Base-by-base conservation (phyloP, 2,797 vertebrate genomes). In the Labroides dimidiatus region DNA sequence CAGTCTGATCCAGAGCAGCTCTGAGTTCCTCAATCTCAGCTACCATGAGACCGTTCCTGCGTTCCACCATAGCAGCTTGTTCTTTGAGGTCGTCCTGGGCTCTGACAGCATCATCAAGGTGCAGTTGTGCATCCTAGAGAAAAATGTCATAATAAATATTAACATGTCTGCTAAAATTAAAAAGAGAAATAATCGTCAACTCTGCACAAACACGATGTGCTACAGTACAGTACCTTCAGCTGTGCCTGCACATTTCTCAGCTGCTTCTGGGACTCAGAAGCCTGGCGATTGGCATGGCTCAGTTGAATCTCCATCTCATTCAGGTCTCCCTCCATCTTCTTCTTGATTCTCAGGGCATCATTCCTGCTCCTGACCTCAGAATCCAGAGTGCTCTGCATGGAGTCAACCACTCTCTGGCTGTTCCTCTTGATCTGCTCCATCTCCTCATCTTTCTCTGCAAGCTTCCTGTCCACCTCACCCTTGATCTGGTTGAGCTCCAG, bases 281-380 rank as follows among this genome's bases (percentile, higher is more conserved):
- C 91, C 78, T 96, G 96, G 27, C 91, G 92, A 84, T 94, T 97
- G 86, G 95, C 92, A 16, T 95, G 96, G 75, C 94, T 94, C 66
- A 97, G 88, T 87, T 97, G 96, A 66, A 96, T 93, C 89, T 97
- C 96, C 95, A 96, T 92, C 87, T 96, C 95, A 39, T 94, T 95
- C 66, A 96, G 91, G 51, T 95, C 95, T 63, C 95, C 94, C 71
- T 96, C 96, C 94, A 95, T 96, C 91, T 96, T 97, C 93, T 96
- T 97, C 88, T 96, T 97, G 61, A 96, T 78, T 79, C 96, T 93
- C 56, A 96, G 75, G 69, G 96, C 95, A 47, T 97, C 95, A 0
- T 96, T 97, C 65, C 95, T 95, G 93, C 95, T 96, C 60, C 94
- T 95, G 81, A 95, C 91, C 72, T 97, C 96, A 0, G 95, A 90